Base-by-base conservation (phyloP, 1,140 invertebrate species). In the Mycetomoellerius zeteki region DNA sequence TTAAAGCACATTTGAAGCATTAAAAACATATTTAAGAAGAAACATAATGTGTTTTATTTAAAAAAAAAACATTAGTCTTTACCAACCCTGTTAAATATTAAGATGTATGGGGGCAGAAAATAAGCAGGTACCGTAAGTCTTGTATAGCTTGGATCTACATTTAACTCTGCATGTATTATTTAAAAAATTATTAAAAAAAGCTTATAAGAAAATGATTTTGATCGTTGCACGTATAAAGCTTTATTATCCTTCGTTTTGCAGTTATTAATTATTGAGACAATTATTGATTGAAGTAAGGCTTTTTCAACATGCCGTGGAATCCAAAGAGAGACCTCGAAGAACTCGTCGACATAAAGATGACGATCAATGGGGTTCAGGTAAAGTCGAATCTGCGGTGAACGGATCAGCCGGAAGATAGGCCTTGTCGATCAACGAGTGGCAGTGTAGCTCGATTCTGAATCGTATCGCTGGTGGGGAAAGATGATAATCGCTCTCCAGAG, bases 401-500 rank as follows among this genome's bases (percentile, higher is more conserved):
- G 24, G 56, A 75, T 84, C 54, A 56, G 52, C 10, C 24, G 33
- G 4, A 0, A 60, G 54, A 47, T 60, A 60, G 37, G 5, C n/a
- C 65, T 62, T 50, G 37, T 27, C 67, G 80, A 60, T 73, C 67
- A 72, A 82, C 67, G 30, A 47, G 65, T 33, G 33, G 14, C 47
- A 21, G 8, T 37, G 24, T 56, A 8, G 24, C 67, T 60, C 54
- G 37, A 47, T 56, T 37, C 8, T 54, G 67, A 72, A 12, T 27
- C 21, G 33, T 71, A 50, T 62, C n/a, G 50, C 10, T 84, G 37
- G 69, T 75, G 14, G 80, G 80, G 80, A 75, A 50, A 56, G 76
- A 86, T 80, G 81, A 80, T 80, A 78, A 86, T 81, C 69, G 27
- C n/a, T 86, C 85, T 67, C n/a, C 52, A 27, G 54, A 80, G n/a